A percentile compares a stretch with the other conserved stretches of the same genome.
Evolutionary conservation across 64 coral and sea anemone genomes (phyloP).

Genomic region (Porites australiensis): DNA sequence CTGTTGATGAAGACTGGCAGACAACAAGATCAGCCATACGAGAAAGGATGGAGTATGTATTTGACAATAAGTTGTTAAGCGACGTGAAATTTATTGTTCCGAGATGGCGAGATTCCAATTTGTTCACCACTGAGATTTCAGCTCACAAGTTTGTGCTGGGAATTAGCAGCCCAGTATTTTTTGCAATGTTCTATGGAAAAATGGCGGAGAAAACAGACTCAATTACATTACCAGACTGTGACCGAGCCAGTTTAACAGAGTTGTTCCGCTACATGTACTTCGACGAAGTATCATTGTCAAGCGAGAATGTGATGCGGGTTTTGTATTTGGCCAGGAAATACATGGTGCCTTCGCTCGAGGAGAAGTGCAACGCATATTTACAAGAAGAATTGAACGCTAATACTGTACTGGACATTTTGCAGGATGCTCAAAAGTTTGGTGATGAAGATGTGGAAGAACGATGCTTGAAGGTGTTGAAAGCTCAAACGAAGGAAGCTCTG

Average conservation of each 20-base stretch:
- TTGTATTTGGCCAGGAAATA: background rate
- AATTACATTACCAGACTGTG: background rate
- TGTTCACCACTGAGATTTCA: background rate
- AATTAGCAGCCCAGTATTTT: constrained; percentile 38
- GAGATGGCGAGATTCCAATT: background rate
- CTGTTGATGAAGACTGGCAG: background rate
- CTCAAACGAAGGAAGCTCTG: background rate
- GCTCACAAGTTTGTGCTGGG: constrained; percentile 42
- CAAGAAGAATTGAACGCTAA: background rate
- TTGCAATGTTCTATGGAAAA: constrained; percentile 30
- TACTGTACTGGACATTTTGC: background rate
- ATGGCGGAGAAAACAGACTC: background rate
- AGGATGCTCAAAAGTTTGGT: background rate
- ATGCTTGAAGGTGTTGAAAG: background rate
- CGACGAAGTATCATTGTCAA: background rate
- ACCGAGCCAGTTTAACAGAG: background rate
- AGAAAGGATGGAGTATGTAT: constrained; percentile 11
- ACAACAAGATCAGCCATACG: background rate
- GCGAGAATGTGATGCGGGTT: background rate
- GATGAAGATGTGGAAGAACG: background rate
- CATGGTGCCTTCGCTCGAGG: background rate
- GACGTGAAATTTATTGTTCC: constrained; percentile 20
- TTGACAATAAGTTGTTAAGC: constrained; percentile 29
- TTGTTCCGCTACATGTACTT: background rate
- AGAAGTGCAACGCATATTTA: background rate